A percentile compares a stretch with the other conserved stretches of the same genome.
These are phyloP conservation scores for Oceanites oceanicus DNA, from an alignment of 2,113 vertebrate genomes.

Conservation along the genomic window DNA sequence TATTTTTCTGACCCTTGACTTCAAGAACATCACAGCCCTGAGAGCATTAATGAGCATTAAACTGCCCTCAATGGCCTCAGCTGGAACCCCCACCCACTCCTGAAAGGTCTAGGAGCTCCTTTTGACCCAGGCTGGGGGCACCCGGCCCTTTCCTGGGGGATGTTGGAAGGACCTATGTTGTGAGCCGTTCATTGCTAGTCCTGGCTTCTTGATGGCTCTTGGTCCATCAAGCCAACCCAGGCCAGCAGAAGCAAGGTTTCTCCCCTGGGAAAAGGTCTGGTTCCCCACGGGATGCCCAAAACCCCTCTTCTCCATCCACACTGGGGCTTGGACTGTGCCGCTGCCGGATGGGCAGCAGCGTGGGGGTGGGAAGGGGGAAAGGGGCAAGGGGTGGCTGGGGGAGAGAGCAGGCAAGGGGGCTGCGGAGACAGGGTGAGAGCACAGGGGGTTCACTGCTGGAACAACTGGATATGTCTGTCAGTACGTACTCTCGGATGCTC, in stretches of 20 bases:
- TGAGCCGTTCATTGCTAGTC: background rate
- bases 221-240: background rate
- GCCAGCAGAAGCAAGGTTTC: background rate
- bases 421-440: background rate
- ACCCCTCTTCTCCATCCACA: accelerated
- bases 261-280: background rate
- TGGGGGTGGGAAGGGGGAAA: background rate
- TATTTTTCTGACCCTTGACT: background rate
- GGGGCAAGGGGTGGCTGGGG: too few relatives aligned
- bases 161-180: background rate
- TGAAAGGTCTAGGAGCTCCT: background rate
- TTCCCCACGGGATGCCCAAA: background rate
- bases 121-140: background rate
- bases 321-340: too few relatives aligned
- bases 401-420: background rate
- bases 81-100: background rate
- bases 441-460: background rate
- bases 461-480: accelerated
- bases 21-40: background rate
- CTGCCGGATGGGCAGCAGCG: accelerated
- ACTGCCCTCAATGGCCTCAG: background rate
- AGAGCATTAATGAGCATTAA: background rate
- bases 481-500: background rate
- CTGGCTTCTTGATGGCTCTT: background rate
- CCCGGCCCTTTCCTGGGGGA: background rate